A percentile compares a stretch with the other conserved stretches of the same genome.
Evolutionary conservation across 2,888 invertebrate species (phyloP).

Genomic region (Thymelicus lineola): DNA sequence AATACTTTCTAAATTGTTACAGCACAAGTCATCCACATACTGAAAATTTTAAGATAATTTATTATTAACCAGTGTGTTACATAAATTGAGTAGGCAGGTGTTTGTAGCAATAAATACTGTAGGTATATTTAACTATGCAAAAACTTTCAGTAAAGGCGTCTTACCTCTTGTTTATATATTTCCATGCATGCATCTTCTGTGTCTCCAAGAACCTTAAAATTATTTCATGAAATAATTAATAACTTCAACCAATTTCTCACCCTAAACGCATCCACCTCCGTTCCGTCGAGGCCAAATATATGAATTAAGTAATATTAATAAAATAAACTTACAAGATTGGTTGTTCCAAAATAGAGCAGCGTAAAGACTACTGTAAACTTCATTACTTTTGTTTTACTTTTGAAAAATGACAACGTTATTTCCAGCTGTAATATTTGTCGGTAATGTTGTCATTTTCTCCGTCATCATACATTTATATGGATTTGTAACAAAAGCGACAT

Average conservation of each 20-base stretch:
- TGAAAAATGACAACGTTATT: background rate
- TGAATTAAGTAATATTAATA: background rate
- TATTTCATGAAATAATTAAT: too few relatives aligned
- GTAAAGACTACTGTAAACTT: conserved; percentile 9
- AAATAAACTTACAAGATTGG: conserved; percentile 11
- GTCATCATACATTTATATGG: conserved; percentile 11
- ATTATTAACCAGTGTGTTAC: background rate
- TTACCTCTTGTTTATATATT: conserved; percentile 47
- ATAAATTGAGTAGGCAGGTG: too few relatives aligned
- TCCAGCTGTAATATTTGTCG: background rate
- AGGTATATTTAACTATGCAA: too few relatives aligned
- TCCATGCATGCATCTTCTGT: conserved; percentile 44
- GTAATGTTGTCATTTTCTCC: background rate
- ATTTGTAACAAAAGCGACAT: conserved; percentile 22
- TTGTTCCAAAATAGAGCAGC: conserved; percentile 5
- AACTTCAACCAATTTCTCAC: too few relatives aligned
- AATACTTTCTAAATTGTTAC: conserved; percentile 42
- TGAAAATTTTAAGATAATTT: conserved; percentile 21
- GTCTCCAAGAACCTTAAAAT: conserved; percentile 42
- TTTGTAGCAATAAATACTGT: too few relatives aligned
- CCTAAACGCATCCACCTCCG: too few relatives aligned
- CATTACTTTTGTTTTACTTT: background rate
- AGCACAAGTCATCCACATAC: conserved; percentile 45
- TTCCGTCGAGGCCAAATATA: too few relatives aligned
- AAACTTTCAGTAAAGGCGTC: background rate